phyloP scores from a whole-genome alignment of 2,888 invertebrate genomes.

The Chalcis sispes region DNA sequence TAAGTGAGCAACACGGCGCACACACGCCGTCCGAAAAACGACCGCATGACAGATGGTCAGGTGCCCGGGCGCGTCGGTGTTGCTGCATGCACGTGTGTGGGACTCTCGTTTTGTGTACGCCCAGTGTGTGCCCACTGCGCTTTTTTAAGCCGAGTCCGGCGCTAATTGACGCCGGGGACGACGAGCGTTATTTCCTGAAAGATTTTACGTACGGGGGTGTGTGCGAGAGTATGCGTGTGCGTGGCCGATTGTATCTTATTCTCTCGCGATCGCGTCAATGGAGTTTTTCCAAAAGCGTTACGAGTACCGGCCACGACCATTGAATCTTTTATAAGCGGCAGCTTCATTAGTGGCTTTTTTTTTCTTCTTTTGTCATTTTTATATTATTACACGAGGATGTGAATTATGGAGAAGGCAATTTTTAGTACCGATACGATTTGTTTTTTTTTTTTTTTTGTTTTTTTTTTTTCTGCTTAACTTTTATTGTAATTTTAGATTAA shows the following conservation, averaged over 20 bases:
- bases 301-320: neutral
- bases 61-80: slow-evolving; percentile 55
- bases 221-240: no score
- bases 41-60: slow-evolving; percentile 61
- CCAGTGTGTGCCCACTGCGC: slow-evolving; percentile 29
- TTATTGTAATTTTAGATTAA: no score
- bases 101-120: slow-evolving; percentile 53
- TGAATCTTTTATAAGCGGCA: slow-evolving; percentile 5
- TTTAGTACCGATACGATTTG: no score
- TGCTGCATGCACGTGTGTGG: slow-evolving; percentile 28
- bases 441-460: no score
- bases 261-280: neutral
- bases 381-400: no score
- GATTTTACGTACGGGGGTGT: no score
- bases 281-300: slow-evolving; percentile 14
- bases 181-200: no score
- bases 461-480: no score
- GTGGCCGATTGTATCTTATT: neutral
- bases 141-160: slow-evolving; percentile 9
- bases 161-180: slow-evolving; percentile 29
- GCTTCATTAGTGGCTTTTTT: neutral
- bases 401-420: no score
- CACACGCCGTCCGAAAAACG: slow-evolving; percentile 51
- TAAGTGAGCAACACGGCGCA: slow-evolving; percentile 30
- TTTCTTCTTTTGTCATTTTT: no score